Evolutionary conservation across 2,113 vertebrate species (phyloP).

Genomic region (Oophaga pumilio): DNA sequence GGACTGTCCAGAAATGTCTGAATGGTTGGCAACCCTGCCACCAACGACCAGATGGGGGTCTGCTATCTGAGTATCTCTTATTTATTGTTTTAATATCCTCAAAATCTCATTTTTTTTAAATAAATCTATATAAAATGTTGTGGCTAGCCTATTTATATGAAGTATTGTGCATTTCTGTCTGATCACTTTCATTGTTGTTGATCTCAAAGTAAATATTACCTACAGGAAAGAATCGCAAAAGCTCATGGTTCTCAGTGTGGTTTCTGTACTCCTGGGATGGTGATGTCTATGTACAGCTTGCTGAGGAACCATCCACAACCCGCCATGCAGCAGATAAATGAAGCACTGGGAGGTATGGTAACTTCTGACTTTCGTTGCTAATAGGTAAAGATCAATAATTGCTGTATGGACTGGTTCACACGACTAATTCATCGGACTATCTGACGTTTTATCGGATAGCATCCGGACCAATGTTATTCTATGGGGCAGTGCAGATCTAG

Average conservation of each 20-base stretch:
- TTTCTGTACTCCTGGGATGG: conserved; percentile 87
- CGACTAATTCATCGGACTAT: no score
- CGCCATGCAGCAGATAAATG: conserved; percentile 74
- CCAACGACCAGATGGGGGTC: no score
- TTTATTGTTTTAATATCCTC: no score
- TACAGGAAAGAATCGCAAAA: conserved; percentile 84
- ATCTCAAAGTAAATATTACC: background rate
- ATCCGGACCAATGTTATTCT: no score
- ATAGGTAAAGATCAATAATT: background rate
- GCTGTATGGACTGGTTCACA: background rate
- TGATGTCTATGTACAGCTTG: conserved; percentile 84
- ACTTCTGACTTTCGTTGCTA: background rate
- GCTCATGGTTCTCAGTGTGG: conserved; percentile 88
- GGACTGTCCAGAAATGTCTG: no score
- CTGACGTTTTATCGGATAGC: no score
- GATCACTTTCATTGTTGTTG: background rate
- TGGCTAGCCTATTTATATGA: background rate
- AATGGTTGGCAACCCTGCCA: no score
- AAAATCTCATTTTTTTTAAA: no score
- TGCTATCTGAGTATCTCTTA: no score
- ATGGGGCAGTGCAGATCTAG: no score
- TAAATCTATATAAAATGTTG: no score
- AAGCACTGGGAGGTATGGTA: conserved; percentile 73
- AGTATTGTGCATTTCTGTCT: background rate
- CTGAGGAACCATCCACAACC: conserved; percentile 80